phyloP scores from a whole-genome alignment of 2,888 invertebrate genomes.

The Embidobia sp. region DNA sequence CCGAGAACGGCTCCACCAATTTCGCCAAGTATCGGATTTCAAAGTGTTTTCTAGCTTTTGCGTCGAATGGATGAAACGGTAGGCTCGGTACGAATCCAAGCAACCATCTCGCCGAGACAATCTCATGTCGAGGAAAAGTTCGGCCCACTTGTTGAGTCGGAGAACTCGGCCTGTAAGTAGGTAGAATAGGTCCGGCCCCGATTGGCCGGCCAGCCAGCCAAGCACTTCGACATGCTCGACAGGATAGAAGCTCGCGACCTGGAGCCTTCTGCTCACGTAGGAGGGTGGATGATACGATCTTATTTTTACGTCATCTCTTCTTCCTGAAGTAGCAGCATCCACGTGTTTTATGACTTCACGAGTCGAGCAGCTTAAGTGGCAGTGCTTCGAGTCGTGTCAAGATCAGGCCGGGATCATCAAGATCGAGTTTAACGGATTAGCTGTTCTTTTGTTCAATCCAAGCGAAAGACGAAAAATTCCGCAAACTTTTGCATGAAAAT shows the following conservation, averaged over 20 bases:
- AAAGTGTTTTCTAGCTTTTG: constrained; percentile 34
- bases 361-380: constrained; percentile 43
- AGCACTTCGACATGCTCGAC: constrained; percentile 56
- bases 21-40: constrained; percentile 30
- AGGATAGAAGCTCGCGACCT: constrained; percentile 54
- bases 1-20: constrained; percentile 15
- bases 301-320: constrained; percentile 55
- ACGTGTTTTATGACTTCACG: constrained; percentile 48
- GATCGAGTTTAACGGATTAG: constrained; percentile 49
- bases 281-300: constrained; percentile 60
- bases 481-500: too few species aligned
- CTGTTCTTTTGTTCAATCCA: constrained; percentile 49
- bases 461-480: constrained; percentile 29
- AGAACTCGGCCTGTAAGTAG: constrained; percentile 49
- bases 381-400: constrained; percentile 41
- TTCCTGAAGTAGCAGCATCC: constrained; percentile 47
- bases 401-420: constrained; percentile 54
- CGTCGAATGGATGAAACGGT: constrained; percentile 25
- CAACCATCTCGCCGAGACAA: constrained; percentile 49
- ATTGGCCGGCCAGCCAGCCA: constrained; percentile 51
- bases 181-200: constrained; percentile 56
- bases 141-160: constrained; percentile 58
- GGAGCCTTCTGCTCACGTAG: constrained; percentile 52
- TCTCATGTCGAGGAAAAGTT: constrained; percentile 51
- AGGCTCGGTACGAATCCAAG: constrained; percentile 27